Evolutionary conservation across 2,797 vertebrate genomes (phyloP), one percentile per base, ranked within the genome.

Genomic region (Basileuterus tristriatus): DNA sequence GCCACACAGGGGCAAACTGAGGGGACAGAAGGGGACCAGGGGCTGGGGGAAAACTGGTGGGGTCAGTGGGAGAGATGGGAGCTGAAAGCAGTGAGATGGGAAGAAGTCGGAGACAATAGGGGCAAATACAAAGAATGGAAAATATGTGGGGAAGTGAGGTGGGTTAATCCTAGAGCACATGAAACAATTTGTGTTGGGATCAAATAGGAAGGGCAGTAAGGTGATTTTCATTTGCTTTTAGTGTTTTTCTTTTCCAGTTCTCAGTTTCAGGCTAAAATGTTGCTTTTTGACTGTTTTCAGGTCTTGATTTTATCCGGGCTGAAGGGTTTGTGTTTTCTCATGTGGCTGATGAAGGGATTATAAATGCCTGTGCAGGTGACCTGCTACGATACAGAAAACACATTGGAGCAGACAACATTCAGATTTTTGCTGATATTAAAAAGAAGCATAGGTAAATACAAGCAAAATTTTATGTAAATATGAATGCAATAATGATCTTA

Each of bases 351-450:
- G 98, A 98, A 96, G 98, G 98, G 11, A 97, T 99, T 78, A 96
- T 99, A 89, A 98, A 99, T 15, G 99, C 98, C 34, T 99, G 98
- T 39, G 98, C 98, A 2, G 98, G 98, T 22, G 96, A 98, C 50
- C 96, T 99, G 50, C 97, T 99, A 87, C 95, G 98, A 53, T 99
- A 99, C 90, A 98, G 98, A 63, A 98, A 97, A 88, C 97, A 96
- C 72, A 98, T 99, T 2, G 98, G 98, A 89, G 99, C 98, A 26
- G 98, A 99, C 71, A 98, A 98, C 34, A 88, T 99, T 88, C 98
- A 98, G 77, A 98, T 99, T 95, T 99, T 99, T 68, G 98, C 99
- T 2, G 99, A 99, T 94, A 98, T 99, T 91, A 99, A 99, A 87
- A 99, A 99, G 97, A 99, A 98, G 60, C 98, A 99, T 97, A 98